Percentiles rank a stretch among this genome's conserved stretches.
These are phyloP conservation scores for Auanema freiburgensis DNA, from an alignment of 2,888 invertebrate species.

Conservation along the genomic window DNA sequence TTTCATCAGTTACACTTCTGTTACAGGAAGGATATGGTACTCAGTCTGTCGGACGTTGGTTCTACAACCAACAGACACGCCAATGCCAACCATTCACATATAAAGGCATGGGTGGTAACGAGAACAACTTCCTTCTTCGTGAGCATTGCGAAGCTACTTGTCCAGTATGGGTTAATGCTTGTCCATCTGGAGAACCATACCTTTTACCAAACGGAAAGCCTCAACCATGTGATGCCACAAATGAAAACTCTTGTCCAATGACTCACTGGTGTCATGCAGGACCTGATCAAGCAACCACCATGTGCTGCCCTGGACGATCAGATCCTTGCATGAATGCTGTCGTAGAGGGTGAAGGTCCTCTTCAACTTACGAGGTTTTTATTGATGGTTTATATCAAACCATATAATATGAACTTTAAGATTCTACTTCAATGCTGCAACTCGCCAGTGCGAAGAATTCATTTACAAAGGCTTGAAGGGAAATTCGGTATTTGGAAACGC, in stretches of 20 bases:
- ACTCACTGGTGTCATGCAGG: constrained; percentile 57
- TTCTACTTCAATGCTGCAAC: constrained; percentile 52
- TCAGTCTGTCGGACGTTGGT: constrained; percentile 39
- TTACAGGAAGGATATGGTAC: constrained; percentile 25
- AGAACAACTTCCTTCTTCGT: constrained; percentile 58
- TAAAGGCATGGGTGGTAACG: constrained; percentile 55
- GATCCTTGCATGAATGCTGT: constrained; percentile 48
- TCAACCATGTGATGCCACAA: constrained; percentile 31
- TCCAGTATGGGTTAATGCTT: constrained; percentile 57
- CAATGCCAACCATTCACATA: constrained; percentile 57
- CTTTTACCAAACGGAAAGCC: constrained; percentile 39
- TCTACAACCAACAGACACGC: constrained; percentile 42
- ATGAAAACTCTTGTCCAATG: constrained; percentile 42
- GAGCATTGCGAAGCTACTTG: constrained; percentile 58
- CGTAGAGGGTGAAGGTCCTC: constrained; percentile 50
- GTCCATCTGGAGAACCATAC: constrained; percentile 54
- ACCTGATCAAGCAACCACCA: constrained; percentile 40
- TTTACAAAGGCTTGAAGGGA: constrained; percentile 53
- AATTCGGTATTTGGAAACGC: constrained; percentile 40
- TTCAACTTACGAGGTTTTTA: constrained; percentile 19
- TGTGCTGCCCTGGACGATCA: constrained; percentile 54
- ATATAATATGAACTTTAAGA: constrained; percentile 14
- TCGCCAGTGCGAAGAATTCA: constrained; percentile 52
- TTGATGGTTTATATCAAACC: background rate
- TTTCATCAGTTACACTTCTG: background rate